Conservation (phyloP, 2,797 vertebrate species). For the Mionectes olivaceus region DNA sequence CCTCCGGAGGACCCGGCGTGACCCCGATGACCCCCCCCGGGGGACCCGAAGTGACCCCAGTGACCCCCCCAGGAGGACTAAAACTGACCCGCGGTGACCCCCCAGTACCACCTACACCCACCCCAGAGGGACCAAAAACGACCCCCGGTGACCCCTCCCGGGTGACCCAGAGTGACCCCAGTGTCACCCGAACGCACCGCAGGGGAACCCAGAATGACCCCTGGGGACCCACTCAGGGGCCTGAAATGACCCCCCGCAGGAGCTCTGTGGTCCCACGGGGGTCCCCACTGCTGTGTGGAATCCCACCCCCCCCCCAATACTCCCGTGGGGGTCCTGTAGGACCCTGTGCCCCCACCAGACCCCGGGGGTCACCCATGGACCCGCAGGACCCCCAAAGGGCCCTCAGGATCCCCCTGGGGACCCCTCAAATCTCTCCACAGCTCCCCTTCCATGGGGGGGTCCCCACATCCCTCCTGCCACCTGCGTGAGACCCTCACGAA, state of each 20-base stretch:
- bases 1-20: neutral
- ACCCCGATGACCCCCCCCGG: neutral
- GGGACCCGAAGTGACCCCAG: no score
- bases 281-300: rapidly evolving
- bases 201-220: no score
- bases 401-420: neutral
- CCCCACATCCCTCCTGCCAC: no score
- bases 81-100: neutral
- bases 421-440: no score
- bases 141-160: no score
- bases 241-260: neutral
- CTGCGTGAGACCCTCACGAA: neutral
- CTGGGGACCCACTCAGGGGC: neutral
- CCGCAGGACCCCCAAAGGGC: rapidly evolving
- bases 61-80: neutral
- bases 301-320: rapidly evolving
- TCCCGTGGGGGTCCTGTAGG: rapidly evolving
- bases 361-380: neutral
- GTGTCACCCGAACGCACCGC: no score
- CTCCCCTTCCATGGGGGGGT: no score
- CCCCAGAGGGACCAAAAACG: no score
- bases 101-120: neutral
- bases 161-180: no score
- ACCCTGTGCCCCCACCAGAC: neutral
- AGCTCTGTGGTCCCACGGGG: rapidly evolving